Evolutionary conservation across 2,888 invertebrate species (phyloP), one percentile per base, ranked within the genome.

Genomic region (Chaetogeoica ovagalla): DNA sequence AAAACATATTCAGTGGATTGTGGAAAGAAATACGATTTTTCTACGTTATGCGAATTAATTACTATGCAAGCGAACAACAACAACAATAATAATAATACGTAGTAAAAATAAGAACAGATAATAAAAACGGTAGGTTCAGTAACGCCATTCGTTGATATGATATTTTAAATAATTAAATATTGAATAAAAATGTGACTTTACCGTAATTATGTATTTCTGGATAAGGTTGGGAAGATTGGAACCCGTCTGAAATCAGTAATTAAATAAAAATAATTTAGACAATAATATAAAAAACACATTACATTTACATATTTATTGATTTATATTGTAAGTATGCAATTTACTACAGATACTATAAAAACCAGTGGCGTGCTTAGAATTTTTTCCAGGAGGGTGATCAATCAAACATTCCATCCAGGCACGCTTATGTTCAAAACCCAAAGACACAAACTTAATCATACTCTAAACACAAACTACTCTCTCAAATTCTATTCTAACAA

Each of bases 171-270:
- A 21, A n/a, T 59, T 21, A 21, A 59, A 59, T 21, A 1, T 59
- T 59, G n/a, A 21, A n/a, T 48, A 23, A 43, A 60, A 72, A 30
- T 63, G 63, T 55, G 8, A 37, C 9, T 17, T 63, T 74, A 74
- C 65, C 74, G 23, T 66, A 39, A 65, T n/a, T 66, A 19, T 65
- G 39, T 23, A 57, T 57, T 19, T 39, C 74, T 1, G 65, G 74
- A 13, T 74, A 65, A 39, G 55, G 23, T 37, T 57, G 65, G 37
- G 74, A 19, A 39, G 74, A 57, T 66, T 55, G 65, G 23, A 57
- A 65, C 21, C 74, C 74, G 15, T 74, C 74, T 74, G 23, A 65
- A 74, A 74, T 1, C 23, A 62, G 19, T 55, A 19, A 73, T 30
- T 48, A 52, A 62, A 73, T 52, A 37, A 37, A 69, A 60, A 60